Evolutionary conservation across 2,797 vertebrate genomes (phyloP).

Genomic region (Aldrovandia affinis): DNA sequence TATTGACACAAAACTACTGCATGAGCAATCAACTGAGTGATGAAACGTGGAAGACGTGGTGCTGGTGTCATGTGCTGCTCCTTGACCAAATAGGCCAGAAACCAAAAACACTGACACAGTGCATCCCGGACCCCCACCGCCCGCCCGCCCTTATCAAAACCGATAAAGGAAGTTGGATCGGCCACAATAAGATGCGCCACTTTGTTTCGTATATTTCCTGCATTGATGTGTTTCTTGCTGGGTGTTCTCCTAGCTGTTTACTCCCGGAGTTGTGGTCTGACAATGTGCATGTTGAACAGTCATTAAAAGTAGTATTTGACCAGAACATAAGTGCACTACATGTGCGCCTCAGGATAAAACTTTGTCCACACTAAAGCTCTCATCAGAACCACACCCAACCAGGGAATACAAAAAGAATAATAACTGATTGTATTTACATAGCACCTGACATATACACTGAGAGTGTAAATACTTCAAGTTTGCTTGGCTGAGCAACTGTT

Average conservation of each 20-base stretch:
- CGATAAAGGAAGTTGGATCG: not conserved
- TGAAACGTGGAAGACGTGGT: conserved; percentile 38
- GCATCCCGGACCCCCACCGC: not conserved
- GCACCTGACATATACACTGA: not conserved
- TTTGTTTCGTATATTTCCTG: not conserved
- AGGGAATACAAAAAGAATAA: not conserved
- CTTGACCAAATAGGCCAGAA: conserved; percentile 54
- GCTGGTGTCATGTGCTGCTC: conserved; percentile 43
- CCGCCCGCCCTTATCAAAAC: not conserved
- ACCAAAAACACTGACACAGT: not conserved
- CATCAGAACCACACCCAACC: not conserved
- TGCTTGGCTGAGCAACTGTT: not conserved
- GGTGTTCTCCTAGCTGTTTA: too few species aligned
- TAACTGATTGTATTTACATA: not conserved
- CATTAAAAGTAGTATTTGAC: too few species aligned
- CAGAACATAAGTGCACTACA: not conserved
- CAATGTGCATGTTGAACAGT: too few species aligned
- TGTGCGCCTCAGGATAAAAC: not conserved
- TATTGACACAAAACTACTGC: not conserved
- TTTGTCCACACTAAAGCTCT: too few species aligned
- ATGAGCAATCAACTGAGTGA: conserved; percentile 54
- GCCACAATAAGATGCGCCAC: not conserved
- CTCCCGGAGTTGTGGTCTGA: too few species aligned
- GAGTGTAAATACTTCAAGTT: not conserved
- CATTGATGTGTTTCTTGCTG: not conserved